Evolutionary conservation across 2,113 vertebrate genomes (phyloP).

Genomic region (Spermophilus dauricus): DNA sequence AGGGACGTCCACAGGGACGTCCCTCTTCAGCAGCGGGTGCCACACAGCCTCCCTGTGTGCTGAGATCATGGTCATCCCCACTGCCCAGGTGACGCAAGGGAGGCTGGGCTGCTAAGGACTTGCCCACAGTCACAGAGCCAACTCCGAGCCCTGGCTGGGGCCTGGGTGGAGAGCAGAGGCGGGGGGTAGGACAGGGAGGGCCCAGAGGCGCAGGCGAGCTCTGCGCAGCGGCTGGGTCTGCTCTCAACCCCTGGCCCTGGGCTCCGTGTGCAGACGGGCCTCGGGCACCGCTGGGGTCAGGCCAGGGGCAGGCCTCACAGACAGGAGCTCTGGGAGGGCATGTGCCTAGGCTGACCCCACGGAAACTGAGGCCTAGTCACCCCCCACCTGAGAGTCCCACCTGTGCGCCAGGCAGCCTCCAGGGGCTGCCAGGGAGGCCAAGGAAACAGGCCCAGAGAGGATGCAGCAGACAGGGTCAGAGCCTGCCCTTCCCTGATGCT

Average conservation of each 20-base stretch:
- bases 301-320: too few species aligned
- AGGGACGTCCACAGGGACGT: too few species aligned
- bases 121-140: not conserved
- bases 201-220: accelerated
- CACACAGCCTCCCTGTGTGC: accelerated
- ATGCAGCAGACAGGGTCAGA: not conserved
- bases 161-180: not conserved
- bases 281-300: not conserved
- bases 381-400: accelerated
- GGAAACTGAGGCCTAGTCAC: not conserved
- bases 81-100: accelerated
- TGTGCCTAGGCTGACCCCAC: not conserved
- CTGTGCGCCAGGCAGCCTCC: not conserved
- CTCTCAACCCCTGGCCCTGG: not conserved
- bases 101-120: not conserved
- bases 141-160: not conserved
- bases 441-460: not conserved
- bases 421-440: not conserved
- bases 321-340: accelerated
- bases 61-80: accelerated
- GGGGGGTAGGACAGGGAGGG: not conserved
- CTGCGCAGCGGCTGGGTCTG: accelerated
- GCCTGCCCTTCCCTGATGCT: accelerated
- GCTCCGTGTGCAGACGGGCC: not conserved
- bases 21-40: not conserved